A percentile compares a stretch with the other conserved stretches of the same genome.
phyloP scores from a whole-genome alignment of 2,888 invertebrate genomes.

The Ectemnius cavifrons region DNA sequence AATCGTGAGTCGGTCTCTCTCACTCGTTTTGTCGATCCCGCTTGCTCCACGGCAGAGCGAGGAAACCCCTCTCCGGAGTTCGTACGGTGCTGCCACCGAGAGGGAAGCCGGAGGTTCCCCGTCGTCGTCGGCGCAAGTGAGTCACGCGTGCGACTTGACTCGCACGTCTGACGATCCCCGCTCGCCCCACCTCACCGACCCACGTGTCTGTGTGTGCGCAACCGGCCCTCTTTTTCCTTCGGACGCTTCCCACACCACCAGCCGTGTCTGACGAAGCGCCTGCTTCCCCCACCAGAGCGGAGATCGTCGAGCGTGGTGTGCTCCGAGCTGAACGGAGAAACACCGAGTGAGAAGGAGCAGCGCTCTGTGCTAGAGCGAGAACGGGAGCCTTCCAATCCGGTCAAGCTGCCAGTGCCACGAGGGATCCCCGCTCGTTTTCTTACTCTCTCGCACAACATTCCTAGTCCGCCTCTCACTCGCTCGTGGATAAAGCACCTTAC shows the following conservation, averaged over 20 bases:
- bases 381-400: conserved; percentile 4
- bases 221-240: conserved; percentile 24
- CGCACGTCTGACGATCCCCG: conserved; percentile 24
- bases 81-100: conserved; percentile 67
- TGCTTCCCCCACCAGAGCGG: conserved; percentile 24
- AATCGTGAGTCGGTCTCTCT: too few relatives aligned
- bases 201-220: background rate
- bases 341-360: conserved; percentile 5
- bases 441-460: background rate
- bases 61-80: conserved; percentile 8
- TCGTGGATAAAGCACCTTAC: background rate
- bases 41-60: too few relatives aligned
- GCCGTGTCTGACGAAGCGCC: conserved; percentile 60
- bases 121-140: conserved; percentile 61
- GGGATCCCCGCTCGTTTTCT: conserved; percentile 28
- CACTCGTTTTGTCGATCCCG: too few relatives aligned
- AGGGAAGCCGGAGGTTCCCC: conserved; percentile 70
- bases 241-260: conserved; percentile 8
- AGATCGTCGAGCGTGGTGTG: background rate
- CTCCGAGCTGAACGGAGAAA: background rate
- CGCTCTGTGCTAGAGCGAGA: background rate
- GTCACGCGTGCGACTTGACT: conserved; percentile 66
- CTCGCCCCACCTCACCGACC: conserved; percentile 1
- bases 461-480: background rate
- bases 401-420: conserved; percentile 31